A percentile compares a stretch with the other conserved stretches of the same genome.
Conservation (phyloP, 92 coral and sea anemone genomes). For the Epizoanthus stellaris region DNA sequence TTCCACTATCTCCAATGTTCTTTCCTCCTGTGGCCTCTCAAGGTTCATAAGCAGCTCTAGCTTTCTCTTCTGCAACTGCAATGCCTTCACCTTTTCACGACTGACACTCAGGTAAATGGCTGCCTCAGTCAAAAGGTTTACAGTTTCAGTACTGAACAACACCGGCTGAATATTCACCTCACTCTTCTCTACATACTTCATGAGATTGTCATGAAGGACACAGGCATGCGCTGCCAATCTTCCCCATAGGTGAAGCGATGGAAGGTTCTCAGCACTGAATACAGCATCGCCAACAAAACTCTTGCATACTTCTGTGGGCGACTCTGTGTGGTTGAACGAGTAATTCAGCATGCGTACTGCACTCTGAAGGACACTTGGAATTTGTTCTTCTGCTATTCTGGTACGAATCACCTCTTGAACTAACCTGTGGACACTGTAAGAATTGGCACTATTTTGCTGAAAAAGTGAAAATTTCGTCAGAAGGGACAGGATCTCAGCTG, state of each 20-base stretch:
- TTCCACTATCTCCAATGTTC: constrained; percentile 26
- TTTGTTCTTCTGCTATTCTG: constrained; percentile 39
- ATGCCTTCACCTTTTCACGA: constrained; percentile 76
- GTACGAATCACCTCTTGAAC: constrained; percentile 90
- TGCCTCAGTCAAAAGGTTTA: constrained; percentile 67
- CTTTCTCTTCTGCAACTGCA: constrained; percentile 60
- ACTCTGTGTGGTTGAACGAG: constrained; percentile 67
- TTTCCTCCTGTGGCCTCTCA: constrained; percentile 8
- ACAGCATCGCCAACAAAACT: constrained; percentile 42
- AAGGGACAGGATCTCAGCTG: constrained; percentile 64
- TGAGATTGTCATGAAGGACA: constrained; percentile 63
- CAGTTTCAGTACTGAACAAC: constrained; percentile 62
- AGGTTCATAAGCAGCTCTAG: constrained; percentile 53
- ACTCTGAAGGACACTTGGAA: constrained; percentile 49
- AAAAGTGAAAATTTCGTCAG: constrained; percentile 88
- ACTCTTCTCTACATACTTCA: constrained; percentile 20
- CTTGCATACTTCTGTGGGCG: constrained; percentile 66
- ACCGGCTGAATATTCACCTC: neutral
- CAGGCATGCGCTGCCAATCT: constrained; percentile 70
- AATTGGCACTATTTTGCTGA: constrained; percentile 59
- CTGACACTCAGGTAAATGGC: constrained; percentile 66
- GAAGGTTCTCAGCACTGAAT: constrained; percentile 52
- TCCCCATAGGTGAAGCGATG: constrained; percentile 77
- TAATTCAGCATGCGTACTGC: constrained; percentile 67
- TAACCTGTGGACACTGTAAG: constrained; percentile 83